These are phyloP conservation scores for Rhipidura dahli DNA, from an alignment of 2,113 vertebrate species.

Conservation along the genomic window DNA sequence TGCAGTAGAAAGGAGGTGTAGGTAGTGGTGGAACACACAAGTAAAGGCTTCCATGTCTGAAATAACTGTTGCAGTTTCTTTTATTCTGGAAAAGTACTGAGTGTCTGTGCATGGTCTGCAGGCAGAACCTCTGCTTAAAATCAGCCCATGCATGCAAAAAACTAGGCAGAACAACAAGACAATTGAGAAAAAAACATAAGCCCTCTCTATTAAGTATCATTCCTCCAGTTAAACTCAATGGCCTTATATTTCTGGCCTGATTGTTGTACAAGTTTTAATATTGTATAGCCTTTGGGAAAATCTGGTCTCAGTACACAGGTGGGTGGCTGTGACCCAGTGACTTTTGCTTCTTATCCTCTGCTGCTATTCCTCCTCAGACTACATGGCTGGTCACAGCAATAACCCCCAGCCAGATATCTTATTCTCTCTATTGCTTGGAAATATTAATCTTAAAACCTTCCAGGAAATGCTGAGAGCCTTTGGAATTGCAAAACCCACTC, in stretches of 20 bases:
- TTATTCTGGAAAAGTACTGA: neutral
- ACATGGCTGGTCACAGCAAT: accelerated
- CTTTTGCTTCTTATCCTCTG: neutral
- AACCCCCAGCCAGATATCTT: neutral
- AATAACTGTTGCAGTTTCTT: neutral
- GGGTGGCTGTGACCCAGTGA: neutral
- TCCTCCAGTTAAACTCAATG: neutral
- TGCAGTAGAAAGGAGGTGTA: neutral
- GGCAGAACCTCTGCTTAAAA: neutral
- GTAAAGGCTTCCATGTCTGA: neutral
- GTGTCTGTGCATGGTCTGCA: neutral
- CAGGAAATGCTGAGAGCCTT: neutral
- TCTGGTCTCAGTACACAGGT: neutral
- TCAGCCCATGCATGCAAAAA: neutral
- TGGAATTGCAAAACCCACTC: neutral
- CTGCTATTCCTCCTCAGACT: neutral
- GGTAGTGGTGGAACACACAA: neutral
- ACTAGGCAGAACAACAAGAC: neutral
- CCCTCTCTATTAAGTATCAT: neutral
- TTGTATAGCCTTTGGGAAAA: neutral
- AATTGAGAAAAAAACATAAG: neutral
- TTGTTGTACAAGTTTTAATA: neutral
- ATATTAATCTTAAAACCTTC: neutral
- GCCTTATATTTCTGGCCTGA: neutral
- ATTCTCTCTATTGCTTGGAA: neutral